Base-by-base conservation (phyloP, 2,113 vertebrate genomes). In the Scatophagus argus region DNA sequence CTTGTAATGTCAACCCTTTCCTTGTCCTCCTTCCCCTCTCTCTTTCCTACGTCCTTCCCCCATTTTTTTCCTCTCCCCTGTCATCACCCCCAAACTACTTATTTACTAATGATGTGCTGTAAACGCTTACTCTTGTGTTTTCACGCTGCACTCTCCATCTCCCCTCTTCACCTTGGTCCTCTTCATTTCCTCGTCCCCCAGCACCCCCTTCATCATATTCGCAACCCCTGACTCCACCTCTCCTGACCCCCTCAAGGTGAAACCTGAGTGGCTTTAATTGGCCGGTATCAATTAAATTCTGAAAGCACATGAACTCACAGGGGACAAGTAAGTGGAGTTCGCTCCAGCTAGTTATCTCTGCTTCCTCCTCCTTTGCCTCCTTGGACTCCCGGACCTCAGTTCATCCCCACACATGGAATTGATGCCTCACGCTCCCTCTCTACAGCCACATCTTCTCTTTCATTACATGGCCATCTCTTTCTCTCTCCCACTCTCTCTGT, bases 221-320 rank as follows among this genome's bases (percentile, higher is more conserved):
- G 54, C 56, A 23, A 77, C 83, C 82, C 69, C 69, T 82, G 79
- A 63, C 77, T 77, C 69, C 66, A 79, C 80, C 79, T 88, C 67
- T 51, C 52, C 73, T 60, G 67, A 88, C 88, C 79, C 77, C 68
- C 76, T 77, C 91, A 89, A 88, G 93, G 90, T 93, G 89, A 89
- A 85, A 75, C 59, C 84, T 21, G 80, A 63, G 80, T 69, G 68
- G 41, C 82, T 92, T 87, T 93, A 94, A 94, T 94, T 91, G 89
- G 82, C 85, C 16, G 47, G 72, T 87, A 92, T 95, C 92, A 93
- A 93, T 95, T 93, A 93, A 88, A 87, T 58, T 75, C 74, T 75
- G 89, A 81, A 38, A 71, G 77, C 83, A 85, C 83, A 36, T 51
- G 47, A 86, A 86, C 82, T 89, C 84, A 41, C n/a, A 13, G 19